phyloP scores from a whole-genome alignment of 2,797 vertebrate species.

The Oceanodroma leucorhoa region DNA sequence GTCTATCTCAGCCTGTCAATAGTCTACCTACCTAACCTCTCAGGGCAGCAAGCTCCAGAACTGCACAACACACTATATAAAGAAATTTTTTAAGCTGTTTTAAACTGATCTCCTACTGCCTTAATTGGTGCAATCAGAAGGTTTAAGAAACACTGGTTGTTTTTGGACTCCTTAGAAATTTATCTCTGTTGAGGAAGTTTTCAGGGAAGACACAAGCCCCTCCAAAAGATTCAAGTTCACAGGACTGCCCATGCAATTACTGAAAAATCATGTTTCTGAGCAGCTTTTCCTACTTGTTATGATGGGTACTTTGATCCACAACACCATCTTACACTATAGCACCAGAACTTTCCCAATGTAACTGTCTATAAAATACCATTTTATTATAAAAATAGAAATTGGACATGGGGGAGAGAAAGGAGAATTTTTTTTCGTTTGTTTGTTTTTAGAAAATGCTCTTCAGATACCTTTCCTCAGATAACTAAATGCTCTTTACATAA shows the following conservation, averaged over 20 bases:
- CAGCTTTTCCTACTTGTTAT: neutral
- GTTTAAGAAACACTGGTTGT: neutral
- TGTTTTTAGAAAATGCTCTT: neutral
- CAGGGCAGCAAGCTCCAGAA: neutral
- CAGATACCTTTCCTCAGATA: neutral
- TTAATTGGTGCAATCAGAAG: neutral
- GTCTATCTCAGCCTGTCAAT: neutral
- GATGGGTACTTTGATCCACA: neutral
- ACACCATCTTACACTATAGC: neutral
- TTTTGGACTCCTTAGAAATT: neutral
- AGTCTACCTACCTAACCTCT: neutral
- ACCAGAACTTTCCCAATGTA: neutral
- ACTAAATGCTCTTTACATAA: neutral
- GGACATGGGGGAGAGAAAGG: neutral
- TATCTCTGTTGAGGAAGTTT: neutral
- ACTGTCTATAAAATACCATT: neutral
- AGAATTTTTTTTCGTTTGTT: neutral
- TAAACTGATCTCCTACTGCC: neutral
- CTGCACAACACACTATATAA: accelerated
- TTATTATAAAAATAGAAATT: neutral
- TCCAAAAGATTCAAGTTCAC: neutral
- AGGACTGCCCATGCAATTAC: neutral
- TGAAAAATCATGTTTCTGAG: neutral
- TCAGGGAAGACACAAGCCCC: neutral
- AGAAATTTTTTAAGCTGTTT: neutral